These are phyloP conservation scores for Halictus ligatus DNA, from an alignment of 2,888 invertebrate genomes.

Conservation along the genomic window DNA sequence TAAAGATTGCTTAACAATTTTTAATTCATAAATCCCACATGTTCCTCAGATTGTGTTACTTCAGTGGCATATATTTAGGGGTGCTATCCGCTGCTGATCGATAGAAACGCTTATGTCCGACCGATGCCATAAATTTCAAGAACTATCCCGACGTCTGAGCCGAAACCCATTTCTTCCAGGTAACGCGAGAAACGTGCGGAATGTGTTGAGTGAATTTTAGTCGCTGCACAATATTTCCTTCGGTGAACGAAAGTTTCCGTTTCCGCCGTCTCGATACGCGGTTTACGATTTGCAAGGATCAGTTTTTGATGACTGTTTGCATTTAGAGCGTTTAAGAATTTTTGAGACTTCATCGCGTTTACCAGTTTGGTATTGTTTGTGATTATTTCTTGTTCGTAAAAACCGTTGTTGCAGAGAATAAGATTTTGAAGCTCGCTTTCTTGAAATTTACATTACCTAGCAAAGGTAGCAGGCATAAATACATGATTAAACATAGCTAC, in stretches of 20 bases:
- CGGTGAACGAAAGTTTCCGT: neutral
- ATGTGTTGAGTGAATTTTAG: neutral
- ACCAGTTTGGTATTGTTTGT: too few species aligned
- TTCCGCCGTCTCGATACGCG: slow-evolving; percentile 5
- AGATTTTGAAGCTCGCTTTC: too few species aligned
- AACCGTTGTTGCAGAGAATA: neutral
- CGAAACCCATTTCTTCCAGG: slow-evolving; percentile 17
- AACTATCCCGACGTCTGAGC: slow-evolving; percentile 18
- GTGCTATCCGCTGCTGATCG: slow-evolving; percentile 12
- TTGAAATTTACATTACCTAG: too few species aligned
- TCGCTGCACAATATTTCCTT: neutral
- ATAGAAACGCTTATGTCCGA: neutral
- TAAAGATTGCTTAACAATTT: neutral
- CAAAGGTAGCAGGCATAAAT: too few species aligned
- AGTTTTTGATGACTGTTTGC: neutral
- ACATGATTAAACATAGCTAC: too few species aligned
- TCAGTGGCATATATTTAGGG: neutral
- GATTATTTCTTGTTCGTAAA: neutral
- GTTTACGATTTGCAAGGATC: neutral
- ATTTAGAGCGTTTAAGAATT: neutral
- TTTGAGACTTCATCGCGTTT: too few species aligned
- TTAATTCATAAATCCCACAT: neutral
- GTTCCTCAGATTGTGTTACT: neutral
- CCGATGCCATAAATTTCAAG: slow-evolving; percentile 29
- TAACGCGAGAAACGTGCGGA: slow-evolving; percentile 23